A percentile compares a stretch with the other conserved stretches of the same genome.
phyloP scores from a whole-genome alignment of 2,113 vertebrate genomes.

The Gnathonemus echidnorhynchus region DNA sequence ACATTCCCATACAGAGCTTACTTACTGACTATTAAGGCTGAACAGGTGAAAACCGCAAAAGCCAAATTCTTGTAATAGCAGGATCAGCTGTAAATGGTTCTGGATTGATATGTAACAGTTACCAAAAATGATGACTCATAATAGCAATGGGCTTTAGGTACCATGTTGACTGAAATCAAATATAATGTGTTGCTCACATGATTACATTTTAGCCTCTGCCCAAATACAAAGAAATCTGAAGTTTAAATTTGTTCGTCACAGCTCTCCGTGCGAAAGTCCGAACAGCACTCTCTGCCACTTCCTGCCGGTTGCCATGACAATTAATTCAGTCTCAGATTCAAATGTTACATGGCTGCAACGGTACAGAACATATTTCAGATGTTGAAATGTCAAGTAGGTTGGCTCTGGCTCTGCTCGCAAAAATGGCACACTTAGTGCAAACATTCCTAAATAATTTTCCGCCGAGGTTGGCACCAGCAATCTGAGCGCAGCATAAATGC shows the following conservation, averaged over 20 bases:
- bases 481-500: neutral
- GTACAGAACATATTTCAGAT: neutral
- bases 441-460: neutral
- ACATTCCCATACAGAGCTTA: neutral
- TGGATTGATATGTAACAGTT: neutral
- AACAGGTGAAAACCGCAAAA: neutral
- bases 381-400: neutral
- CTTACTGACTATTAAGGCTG: neutral
- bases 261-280: neutral
- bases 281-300: neutral
- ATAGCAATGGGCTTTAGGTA: neutral
- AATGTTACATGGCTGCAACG: neutral
- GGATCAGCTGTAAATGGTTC: neutral
- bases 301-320: neutral
- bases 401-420: neutral
- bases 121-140: neutral
- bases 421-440: neutral
- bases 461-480: neutral
- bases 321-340: neutral
- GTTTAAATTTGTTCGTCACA: neutral
- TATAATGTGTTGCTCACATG: neutral
- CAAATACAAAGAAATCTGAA: neutral
- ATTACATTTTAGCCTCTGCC: neutral
- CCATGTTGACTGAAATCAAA: neutral
- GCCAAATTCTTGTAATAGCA: neutral